Evolutionary conservation across 2,888 invertebrate species (phyloP).

Genomic region (Ferdinandea cuprea): DNA sequence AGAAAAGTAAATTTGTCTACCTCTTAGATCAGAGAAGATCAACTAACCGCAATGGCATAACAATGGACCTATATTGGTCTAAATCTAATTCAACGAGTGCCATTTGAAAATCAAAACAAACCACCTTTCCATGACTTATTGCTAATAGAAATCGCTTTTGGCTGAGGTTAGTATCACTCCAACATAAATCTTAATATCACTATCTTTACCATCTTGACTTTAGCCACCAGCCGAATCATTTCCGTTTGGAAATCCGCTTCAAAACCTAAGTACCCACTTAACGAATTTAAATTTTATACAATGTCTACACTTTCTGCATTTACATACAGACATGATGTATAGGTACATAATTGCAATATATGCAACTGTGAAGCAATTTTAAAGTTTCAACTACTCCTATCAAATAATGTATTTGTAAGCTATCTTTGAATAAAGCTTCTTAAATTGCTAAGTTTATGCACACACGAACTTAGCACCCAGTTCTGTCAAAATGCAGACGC

Average conservation of each 20-base stretch:
- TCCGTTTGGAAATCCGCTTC: conserved; percentile 42
- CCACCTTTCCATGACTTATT: too few species aligned
- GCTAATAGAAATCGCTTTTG: neutral
- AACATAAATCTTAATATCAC: neutral
- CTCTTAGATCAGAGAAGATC: too few species aligned
- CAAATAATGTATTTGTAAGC: too few species aligned
- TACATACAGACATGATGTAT: conserved; percentile 13
- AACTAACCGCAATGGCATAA: too few species aligned
- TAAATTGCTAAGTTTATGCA: neutral
- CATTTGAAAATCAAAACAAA: too few species aligned
- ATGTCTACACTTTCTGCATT: conserved; percentile 29
- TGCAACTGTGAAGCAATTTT: too few species aligned
- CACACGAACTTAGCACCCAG: neutral
- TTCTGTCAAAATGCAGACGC: neutral
- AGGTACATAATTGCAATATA: neutral
- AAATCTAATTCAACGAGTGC: too few species aligned
- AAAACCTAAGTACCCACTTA: neutral
- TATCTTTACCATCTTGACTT: neutral
- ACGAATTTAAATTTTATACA: neutral
- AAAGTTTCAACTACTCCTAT: too few species aligned
- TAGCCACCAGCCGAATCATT: conserved; percentile 38
- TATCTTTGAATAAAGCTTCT: conserved; percentile 4
- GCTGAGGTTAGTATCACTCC: neutral
- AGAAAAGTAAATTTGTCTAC: too few species aligned
- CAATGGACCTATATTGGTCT: too few species aligned